A percentile compares a stretch with the other conserved stretches of the same genome.
Evolutionary conservation across 2,113 vertebrate species (phyloP).

Genomic region (Takifugu flavidus): DNA sequence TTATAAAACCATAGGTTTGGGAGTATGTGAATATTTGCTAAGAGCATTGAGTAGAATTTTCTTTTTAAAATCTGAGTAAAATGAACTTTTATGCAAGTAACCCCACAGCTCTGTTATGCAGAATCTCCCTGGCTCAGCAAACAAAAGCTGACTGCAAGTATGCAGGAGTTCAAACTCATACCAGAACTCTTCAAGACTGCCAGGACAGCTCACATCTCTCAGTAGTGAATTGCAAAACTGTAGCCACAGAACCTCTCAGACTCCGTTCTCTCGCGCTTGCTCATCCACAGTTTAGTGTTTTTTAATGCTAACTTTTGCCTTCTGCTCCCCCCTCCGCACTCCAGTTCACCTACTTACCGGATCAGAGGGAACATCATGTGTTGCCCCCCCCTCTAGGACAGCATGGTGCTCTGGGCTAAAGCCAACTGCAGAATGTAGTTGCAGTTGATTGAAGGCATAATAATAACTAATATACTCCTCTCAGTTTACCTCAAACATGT

Average conservation of each 20-base stretch:
- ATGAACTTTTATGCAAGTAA: constrained; percentile 4
- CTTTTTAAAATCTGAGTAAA: constrained; percentile 19
- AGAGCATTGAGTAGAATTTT: too few species aligned
- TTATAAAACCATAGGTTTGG: too few species aligned
- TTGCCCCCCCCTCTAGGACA: constrained; percentile 34
- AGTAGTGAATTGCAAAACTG: constrained; percentile 54
- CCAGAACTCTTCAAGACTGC: constrained; percentile 43
- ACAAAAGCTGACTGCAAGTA: constrained; percentile 46
- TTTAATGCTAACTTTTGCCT: constrained; percentile 42
- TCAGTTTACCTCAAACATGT: too few species aligned
- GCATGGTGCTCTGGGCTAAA: constrained; percentile 58
- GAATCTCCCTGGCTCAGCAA: constrained; percentile 16
- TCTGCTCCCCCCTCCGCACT: constrained; percentile 35
- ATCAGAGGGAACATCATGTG: constrained; percentile 67
- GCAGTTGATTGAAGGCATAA: constrained; percentile 35
- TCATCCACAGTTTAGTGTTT: constrained; percentile 47
- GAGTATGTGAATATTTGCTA: too few species aligned
- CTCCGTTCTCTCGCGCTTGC: constrained; percentile 25
- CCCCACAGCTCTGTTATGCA: constrained; percentile 17
- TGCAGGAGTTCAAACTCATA: constrained; percentile 48
- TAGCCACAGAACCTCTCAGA: constrained; percentile 32
- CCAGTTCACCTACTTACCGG: constrained; percentile 58
- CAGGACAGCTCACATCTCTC: constrained; percentile 39
- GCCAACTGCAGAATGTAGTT: constrained; percentile 55
- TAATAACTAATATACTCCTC: constrained; percentile 33